Evolutionary conservation across 1,140 invertebrate species (phyloP), one percentile per base, ranked within the genome.

Genomic region (Ladona fulva): DNA sequence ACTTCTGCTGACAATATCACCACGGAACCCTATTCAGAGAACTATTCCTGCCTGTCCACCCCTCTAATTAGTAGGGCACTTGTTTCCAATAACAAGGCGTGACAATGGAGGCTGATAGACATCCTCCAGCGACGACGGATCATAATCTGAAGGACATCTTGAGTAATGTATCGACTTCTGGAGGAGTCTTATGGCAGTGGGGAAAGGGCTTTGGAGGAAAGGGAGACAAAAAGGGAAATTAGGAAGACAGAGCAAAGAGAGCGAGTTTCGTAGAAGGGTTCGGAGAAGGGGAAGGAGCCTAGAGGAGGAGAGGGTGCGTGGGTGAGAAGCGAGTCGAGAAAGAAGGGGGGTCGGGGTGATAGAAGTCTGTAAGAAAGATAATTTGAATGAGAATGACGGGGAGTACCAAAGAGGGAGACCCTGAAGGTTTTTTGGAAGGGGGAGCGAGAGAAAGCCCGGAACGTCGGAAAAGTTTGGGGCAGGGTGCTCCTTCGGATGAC

Each of bases 361-460:
- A 52, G 44, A 52, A 52, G 44, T 52, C 44, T 52, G 52, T 66
- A 66, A 66, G 52, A 66, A 66, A 66, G 52, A 66, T 66, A 66
- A 66, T 66, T 66, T 66, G 52, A 66, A 66, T 66, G 52, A 66
- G 52, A 66, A 66, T 66, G 52, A 12, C 52, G 52, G 52, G 12
- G 52, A 11, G 44, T 52, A 52, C 44, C 10, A 52, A 52, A 52
- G 10, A 19, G 44, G 44, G 44, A 52, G 44, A 11, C 44, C 44
- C 44, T 11, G 44, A 52, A 52, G 44, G 44, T 10, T 11, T 52
- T 10, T n/a, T n/a, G n/a, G n/a, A n/a, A n/a, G n/a, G n/a, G n/a
- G n/a, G n/a, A n/a, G n/a, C n/a, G n/a, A n/a, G n/a, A n/a, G n/a
- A n/a, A n/a, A n/a, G n/a, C n/a, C n/a, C n/a, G n/a, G n/a, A n/a